Conservation (phyloP, 2,888 invertebrate species). For the Phyto melanocephala region DNA sequence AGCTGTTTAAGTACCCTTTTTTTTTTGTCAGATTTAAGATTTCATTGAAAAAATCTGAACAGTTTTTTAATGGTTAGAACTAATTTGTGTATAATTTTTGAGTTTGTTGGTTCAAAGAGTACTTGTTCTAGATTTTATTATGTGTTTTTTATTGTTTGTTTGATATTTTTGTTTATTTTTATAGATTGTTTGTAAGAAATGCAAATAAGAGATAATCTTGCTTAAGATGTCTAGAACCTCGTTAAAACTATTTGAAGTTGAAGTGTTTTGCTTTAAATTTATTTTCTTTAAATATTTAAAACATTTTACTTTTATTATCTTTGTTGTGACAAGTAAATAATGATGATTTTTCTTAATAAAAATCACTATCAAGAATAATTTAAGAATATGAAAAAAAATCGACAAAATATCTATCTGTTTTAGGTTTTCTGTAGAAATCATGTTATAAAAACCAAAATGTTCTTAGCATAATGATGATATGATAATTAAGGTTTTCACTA, state of each 20-base stretch:
- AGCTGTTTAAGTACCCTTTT: neutral
- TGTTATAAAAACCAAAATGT: no score
- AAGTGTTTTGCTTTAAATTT: neutral
- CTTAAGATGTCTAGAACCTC: neutral
- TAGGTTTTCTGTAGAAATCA: no score
- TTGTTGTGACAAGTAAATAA: conserved; percentile 35
- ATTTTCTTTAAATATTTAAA: neutral
- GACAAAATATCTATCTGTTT: no score
- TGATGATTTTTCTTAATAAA: neutral
- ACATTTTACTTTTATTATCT: conserved; percentile 10
- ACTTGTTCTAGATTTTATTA: conserved; percentile 33
- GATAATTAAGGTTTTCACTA: no score
- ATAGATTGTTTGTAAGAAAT: conserved; percentile 12
- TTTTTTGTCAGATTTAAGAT: neutral
- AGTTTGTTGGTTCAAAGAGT: neutral
- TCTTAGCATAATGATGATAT: no score
- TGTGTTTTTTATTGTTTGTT: conserved; percentile 9
- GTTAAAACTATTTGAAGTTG: neutral
- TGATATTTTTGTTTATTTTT: neutral
- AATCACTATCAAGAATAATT: neutral
- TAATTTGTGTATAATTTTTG: neutral
- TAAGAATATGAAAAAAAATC: no score
- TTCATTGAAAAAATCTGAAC: neutral
- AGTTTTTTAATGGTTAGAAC: neutral
- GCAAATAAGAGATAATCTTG: conserved; percentile 45